Percentiles rank a stretch among this genome's conserved stretches.
Evolutionary conservation across 2,113 vertebrate species (phyloP).

Genomic region (Nothoprocta perdicaria): DNA sequence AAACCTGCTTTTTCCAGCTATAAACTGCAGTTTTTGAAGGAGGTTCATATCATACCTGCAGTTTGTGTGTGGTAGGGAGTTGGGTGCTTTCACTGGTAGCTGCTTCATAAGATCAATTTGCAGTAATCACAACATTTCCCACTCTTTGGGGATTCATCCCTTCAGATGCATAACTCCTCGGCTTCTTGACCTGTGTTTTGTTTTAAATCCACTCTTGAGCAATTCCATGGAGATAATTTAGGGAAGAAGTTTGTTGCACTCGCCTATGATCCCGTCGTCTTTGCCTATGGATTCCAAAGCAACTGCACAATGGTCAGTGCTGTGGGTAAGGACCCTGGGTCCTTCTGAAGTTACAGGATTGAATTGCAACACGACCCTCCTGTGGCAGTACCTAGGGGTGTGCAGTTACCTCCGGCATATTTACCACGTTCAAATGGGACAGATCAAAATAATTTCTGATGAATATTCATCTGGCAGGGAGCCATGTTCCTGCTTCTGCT

Average conservation of each 20-base stretch:
- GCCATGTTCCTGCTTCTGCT: background rate
- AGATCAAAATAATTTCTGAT: background rate
- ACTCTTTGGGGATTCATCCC: background rate
- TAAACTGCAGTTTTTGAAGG: background rate
- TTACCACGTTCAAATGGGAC: background rate
- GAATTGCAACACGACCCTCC: background rate
- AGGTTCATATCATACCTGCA: background rate
- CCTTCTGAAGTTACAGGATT: background rate
- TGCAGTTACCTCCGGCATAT: background rate
- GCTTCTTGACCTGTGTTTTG: slow-evolving; percentile 17
- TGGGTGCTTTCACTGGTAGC: background rate
- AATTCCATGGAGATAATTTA: background rate
- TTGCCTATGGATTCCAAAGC: background rate
- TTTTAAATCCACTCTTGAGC: background rate
- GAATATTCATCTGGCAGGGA: background rate
- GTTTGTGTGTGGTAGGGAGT: background rate
- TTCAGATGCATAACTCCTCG: background rate
- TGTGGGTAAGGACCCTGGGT: background rate
- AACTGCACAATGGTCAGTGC: background rate
- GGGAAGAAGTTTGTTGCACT: slow-evolving; percentile 1
- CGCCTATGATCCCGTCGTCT: background rate
- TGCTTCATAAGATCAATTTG: background rate
- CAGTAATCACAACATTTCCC: slow-evolving; percentile 18
- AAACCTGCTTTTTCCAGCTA: background rate
- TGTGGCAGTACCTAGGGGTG: background rate